Percentiles rank a stretch among this genome's conserved stretches.
These are phyloP conservation scores for Larimichthys crocea DNA, from an alignment of 2,113 vertebrate genomes.

Conservation along the genomic window DNA sequence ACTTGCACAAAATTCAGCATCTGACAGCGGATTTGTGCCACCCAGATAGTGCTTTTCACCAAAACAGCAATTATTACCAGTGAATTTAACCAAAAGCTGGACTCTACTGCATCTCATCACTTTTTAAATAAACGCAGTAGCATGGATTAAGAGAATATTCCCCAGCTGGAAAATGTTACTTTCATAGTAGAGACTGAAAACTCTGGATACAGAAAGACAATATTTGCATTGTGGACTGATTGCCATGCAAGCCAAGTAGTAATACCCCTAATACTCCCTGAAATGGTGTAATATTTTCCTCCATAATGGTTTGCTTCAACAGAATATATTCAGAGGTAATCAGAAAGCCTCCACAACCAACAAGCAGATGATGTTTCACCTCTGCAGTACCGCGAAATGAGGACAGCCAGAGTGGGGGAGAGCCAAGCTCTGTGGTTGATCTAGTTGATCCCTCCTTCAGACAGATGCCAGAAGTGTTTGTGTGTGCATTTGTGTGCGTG, in stretches of 20 bases:
- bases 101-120: conserved; percentile 13
- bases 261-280: conserved; percentile 38
- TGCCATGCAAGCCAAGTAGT: conserved; percentile 19
- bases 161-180: conserved; percentile 8
- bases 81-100: background rate
- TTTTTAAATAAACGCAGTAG: background rate
- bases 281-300: conserved; percentile 32
- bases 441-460: conserved; percentile 61
- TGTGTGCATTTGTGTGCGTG: conserved; percentile 18
- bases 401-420: conserved; percentile 34
- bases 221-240: conserved; percentile 55
- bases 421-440: conserved; percentile 56
- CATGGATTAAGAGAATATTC: conserved; percentile 5
- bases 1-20: conserved; percentile 34
- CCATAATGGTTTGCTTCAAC: conserved; percentile 43
- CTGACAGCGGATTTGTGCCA: conserved; percentile 49
- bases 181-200: conserved; percentile 30
- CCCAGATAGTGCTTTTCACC: conserved; percentile 47
- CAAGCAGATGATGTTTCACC: conserved; percentile 53
- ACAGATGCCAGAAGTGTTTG: conserved; percentile 65
- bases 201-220: conserved; percentile 41
- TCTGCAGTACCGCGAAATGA: conserved; percentile 42
- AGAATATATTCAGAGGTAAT: conserved; percentile 43
- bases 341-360: conserved; percentile 51
- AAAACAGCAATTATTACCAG: conserved; percentile 48